Percentiles rank a stretch among this genome's conserved stretches.
These are phyloP conservation scores for Platycheirus albimanus DNA, from an alignment of 2,888 invertebrate species.

Conservation along the genomic window DNA sequence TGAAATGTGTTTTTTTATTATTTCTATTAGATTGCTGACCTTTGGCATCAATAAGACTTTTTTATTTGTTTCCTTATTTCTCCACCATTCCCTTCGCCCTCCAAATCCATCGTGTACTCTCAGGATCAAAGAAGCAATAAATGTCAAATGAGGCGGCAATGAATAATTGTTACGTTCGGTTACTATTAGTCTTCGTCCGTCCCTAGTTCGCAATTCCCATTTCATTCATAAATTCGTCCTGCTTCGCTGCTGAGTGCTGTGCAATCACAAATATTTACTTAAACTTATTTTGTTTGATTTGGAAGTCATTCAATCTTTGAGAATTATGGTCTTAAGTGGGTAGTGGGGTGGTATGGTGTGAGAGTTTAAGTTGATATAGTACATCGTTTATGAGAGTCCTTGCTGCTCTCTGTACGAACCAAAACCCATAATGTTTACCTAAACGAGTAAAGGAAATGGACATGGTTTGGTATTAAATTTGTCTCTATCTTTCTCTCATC, in stretches of 20 bases:
- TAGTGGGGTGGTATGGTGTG: slow-evolving; percentile 17
- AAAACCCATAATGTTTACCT: background rate
- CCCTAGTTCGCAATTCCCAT: no score
- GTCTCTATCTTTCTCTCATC: background rate
- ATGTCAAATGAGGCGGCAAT: slow-evolving; percentile 21
- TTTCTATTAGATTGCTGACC: background rate
- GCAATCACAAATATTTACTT: slow-evolving; percentile 67
- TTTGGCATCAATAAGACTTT: background rate
- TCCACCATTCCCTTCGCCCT: background rate
- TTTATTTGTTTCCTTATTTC: background rate
- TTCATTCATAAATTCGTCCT: slow-evolving; percentile 21
- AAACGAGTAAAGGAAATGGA: no score
- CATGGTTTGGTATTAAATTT: background rate
- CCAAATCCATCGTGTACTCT: background rate
- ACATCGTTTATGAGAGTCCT: background rate
- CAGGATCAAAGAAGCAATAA: slow-evolving; percentile 3
- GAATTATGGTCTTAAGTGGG: slow-evolving; percentile 52
- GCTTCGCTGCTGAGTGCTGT: slow-evolving; percentile 55
- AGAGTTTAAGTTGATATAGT: background rate
- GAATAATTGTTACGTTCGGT: background rate
- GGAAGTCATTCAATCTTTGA: slow-evolving; percentile 55
- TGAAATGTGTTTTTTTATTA: no score
- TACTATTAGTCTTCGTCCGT: background rate
- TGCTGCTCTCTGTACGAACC: background rate
- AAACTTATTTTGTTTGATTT: slow-evolving; percentile 66